phyloP scores from a whole-genome alignment of 2,797 vertebrate genomes.

The Parotocinclus haroldoi region DNA sequence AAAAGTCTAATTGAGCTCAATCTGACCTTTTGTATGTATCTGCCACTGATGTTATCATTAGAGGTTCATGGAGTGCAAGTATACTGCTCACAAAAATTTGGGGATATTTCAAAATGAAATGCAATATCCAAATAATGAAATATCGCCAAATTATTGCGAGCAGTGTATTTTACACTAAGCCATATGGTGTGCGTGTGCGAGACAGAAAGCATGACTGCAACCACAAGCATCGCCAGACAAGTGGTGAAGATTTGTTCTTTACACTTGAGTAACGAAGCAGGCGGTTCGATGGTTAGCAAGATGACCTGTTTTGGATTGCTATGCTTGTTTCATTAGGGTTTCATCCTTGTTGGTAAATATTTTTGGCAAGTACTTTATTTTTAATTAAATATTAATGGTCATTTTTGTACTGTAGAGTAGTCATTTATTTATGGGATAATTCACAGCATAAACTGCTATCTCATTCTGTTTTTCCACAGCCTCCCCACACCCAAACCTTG shows the following conservation, averaged over 20 bases:
- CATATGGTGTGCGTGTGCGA: conserved; percentile 35
- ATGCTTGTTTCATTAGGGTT: not conserved
- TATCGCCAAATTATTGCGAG: too few relatives aligned
- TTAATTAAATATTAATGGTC: conserved; percentile 7
- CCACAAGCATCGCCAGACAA: conserved; percentile 39
- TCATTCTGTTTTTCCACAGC: conserved; percentile 62
- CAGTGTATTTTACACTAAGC: conserved; percentile 34
- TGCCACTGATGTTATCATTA: conserved; percentile 11
- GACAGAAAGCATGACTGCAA: conserved; percentile 1
- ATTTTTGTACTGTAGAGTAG: not conserved
- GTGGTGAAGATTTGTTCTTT: conserved; percentile 43
- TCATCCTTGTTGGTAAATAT: not conserved
- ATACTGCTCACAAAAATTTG: too few relatives aligned
- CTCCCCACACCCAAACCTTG: conserved; percentile 77
- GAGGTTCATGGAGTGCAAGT: conserved; percentile 19
- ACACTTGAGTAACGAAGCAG: conserved; percentile 41
- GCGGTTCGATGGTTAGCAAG: conserved; percentile 2
- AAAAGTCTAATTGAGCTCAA: not conserved
- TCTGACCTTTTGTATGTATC: conserved; percentile 10
- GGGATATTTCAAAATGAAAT: too few relatives aligned
- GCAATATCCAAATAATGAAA: too few relatives aligned
- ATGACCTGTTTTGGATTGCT: conserved; percentile 1
- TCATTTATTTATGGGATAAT: conserved; percentile 7
- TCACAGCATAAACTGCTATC: conserved; percentile 5
- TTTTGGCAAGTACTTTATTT: not conserved